Evolutionary conservation across 1,140 invertebrate species (phyloP), one percentile per base, ranked within the genome.

Genomic region (Drosophila truncata): DNA sequence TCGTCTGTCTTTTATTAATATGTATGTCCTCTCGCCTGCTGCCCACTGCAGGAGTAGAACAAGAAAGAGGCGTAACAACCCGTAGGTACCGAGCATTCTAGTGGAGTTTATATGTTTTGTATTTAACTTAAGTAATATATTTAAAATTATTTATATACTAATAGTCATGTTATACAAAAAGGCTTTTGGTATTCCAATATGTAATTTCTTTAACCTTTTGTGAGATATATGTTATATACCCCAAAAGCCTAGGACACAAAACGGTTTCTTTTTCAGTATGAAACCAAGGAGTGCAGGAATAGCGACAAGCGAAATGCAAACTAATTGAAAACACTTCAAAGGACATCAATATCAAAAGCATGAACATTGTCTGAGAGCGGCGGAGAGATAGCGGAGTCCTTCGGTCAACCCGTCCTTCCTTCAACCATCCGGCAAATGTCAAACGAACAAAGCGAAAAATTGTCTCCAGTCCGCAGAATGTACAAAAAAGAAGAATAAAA

Each of bases 301-400:
- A 47, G 58, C 39, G 55, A 62, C 61, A 73, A 82, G 72, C 73
- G 73, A 65, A 74, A 83, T 82, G 75, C 60, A 79, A 80, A 79
- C 80, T 83, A 83, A 83, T 83, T 83, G 80, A 75, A 83, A 83
- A 80, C 80, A 83, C 80, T 83, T 83, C 64, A 83, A 79, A 83
- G 64, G 70, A 74, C 58, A 70, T 78, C 69, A 70, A 75, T 64
- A 82, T 75, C 64, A 79, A 79, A 78, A 61, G 59, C 74, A 72
- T 49, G 37, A 52, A 72, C 69, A 47, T 33, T 35, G 65, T 35
- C 52, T 23, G 61, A 41, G 62, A 33, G 33, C 31, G 47, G 35
- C 29, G 39, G 9, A 29, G 41, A 49, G 66, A 59, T 23, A 18
- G 57, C 41, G 42, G 25, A 25, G 33, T 37, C 52, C 20, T 25